Conservation (phyloP, 2,888 invertebrate species). For the Cecidostiba fungosa region DNA sequence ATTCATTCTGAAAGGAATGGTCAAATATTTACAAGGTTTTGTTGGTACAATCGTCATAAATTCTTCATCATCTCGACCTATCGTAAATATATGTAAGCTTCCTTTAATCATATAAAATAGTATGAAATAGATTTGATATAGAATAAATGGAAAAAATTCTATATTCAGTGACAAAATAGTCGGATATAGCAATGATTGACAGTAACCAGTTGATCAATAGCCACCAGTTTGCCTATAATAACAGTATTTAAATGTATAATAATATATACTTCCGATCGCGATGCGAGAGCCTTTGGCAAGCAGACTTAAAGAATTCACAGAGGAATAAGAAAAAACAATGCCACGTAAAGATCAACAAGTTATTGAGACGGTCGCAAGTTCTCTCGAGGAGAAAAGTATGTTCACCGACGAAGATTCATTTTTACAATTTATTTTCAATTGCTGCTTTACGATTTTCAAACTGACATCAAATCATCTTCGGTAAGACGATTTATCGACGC, state of each 20-base stretch:
- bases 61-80: slow-evolving; percentile 13
- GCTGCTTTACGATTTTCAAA: slow-evolving; percentile 29
- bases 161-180: background rate
- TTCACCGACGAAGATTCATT: background rate
- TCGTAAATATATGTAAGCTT: background rate
- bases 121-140: slow-evolving; percentile 16
- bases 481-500: background rate
- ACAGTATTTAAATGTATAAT: slow-evolving; percentile 27
- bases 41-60: slow-evolving; percentile 33
- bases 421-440: slow-evolving; percentile 14
- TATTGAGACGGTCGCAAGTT: slow-evolving; percentile 23
- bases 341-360: slow-evolving; percentile 26
- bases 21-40: slow-evolving; percentile 60
- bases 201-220: slow-evolving; percentile 28
- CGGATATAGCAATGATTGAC: background rate
- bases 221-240: slow-evolving; percentile 3
- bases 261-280: slow-evolving; percentile 10
- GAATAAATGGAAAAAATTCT: slow-evolving; percentile 4
- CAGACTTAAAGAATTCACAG: slow-evolving; percentile 62
- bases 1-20: slow-evolving; percentile 56
- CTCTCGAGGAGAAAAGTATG: background rate
- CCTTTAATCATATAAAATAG: slow-evolving; percentile 16
- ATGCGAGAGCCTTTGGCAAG: slow-evolving; percentile 55
- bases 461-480: background rate
- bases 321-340: slow-evolving; percentile 41